Evolutionary conservation across 2,113 vertebrate species (phyloP).

Genomic region (Peromyscus polionotus): DNA sequence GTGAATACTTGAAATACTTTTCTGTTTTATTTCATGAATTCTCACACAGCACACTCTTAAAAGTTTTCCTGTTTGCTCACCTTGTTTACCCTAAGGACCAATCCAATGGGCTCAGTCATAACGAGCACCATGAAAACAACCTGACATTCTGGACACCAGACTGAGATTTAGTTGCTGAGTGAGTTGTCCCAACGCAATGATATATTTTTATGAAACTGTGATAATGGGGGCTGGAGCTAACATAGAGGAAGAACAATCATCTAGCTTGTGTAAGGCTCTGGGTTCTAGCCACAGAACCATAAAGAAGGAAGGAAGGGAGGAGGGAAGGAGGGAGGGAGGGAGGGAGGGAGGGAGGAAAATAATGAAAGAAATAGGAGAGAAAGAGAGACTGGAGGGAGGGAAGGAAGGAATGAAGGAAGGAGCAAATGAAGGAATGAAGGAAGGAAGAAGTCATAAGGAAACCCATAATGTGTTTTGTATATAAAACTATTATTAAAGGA

Average conservation of each 20-base stretch:
- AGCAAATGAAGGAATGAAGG: rapidly evolving
- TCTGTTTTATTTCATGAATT: slow-evolving; percentile 45
- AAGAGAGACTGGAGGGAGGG: not conserved
- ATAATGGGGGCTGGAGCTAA: not conserved
- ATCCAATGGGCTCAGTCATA: not conserved
- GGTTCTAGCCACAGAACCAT: not conserved
- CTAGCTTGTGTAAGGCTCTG: not conserved
- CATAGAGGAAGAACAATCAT: not conserved
- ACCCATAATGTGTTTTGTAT: not conserved
- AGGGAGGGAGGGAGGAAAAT: not conserved
- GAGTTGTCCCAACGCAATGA: not conserved
- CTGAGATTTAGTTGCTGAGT: not conserved
- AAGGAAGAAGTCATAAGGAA: not conserved
- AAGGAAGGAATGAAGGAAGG: too few species aligned
- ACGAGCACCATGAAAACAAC: not conserved
- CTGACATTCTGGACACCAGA: not conserved
- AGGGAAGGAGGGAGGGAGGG: rapidly evolving
- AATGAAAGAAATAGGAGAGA: too few species aligned
- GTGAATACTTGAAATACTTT: slow-evolving; percentile 72
- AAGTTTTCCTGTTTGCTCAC: not conserved
- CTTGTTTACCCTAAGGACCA: not conserved
- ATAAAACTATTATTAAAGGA: not conserved
- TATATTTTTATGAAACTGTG: not conserved
- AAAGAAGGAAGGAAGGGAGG: too few species aligned
- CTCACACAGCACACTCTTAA: not conserved